Conservation (phyloP, 2,113 vertebrate genomes). For the Pantherophis guttatus region DNA sequence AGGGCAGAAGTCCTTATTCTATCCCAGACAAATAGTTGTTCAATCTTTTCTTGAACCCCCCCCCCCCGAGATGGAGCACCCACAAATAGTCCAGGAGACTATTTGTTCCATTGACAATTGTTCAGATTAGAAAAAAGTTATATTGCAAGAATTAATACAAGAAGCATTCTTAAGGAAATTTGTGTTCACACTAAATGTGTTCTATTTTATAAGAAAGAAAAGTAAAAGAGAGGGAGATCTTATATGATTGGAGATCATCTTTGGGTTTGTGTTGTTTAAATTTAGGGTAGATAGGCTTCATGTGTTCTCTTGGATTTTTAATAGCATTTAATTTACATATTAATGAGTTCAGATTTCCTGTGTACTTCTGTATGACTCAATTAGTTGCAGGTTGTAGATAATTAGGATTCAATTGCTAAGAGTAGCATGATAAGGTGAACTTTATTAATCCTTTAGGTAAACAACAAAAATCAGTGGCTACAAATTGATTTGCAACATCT, state of each 20-base stretch:
- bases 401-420: not conserved
- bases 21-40: not conserved
- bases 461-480: constrained; percentile 86
- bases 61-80: not conserved
- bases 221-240: not conserved
- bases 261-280: not conserved
- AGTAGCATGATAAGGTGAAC: not conserved
- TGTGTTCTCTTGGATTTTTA: not conserved
- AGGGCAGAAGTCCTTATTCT: not conserved
- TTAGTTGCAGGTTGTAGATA: not conserved
- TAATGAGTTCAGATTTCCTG: not conserved
- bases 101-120: not conserved
- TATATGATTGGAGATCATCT: not conserved
- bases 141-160: not conserved
- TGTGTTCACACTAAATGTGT: not conserved
- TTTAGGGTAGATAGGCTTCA: not conserved
- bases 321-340: not conserved
- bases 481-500: constrained; percentile 82
- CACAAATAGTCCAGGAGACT: not conserved
- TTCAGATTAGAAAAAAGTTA: not conserved
- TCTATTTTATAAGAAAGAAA: not conserved
- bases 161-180: not conserved
- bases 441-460: constrained; percentile 64
- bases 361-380: not conserved
- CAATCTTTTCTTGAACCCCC: not conserved